These are phyloP conservation scores for Corythoichthys haematopterus DNA, from an alignment of 2,113 vertebrate genomes.

Conservation along the genomic window DNA sequence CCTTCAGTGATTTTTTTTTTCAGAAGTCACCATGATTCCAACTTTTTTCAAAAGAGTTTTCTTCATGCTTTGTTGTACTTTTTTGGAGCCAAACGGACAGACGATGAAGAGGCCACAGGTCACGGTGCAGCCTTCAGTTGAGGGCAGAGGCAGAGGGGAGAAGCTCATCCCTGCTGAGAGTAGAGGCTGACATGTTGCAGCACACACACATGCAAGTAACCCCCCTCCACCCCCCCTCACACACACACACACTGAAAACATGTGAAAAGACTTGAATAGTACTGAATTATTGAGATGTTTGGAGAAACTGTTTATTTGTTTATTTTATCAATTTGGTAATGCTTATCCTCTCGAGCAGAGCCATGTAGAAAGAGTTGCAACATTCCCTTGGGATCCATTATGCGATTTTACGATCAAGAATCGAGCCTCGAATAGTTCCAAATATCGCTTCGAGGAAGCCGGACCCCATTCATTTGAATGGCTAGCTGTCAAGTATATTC, in stretches of 20 bases:
- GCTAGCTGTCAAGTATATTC: too few species aligned
- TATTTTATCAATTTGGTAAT: too few species aligned
- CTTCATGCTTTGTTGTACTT: slow-evolving; percentile 3
- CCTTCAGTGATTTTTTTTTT: slow-evolving; percentile 73
- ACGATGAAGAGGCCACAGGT: slow-evolving; percentile 47
- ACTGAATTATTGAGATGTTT: too few species aligned
- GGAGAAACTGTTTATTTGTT: too few species aligned
- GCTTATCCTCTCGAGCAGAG: too few species aligned
- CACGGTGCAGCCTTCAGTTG: slow-evolving; percentile 45
- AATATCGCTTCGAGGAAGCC: too few species aligned
- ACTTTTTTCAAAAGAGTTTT: slow-evolving; percentile 58
- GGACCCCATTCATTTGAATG: too few species aligned
- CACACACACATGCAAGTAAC: slow-evolving; percentile 26
- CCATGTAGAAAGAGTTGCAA: too few species aligned
- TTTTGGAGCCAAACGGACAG: slow-evolving; percentile 40
- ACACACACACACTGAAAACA: slow-evolving; percentile 29
- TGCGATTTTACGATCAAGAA: too few species aligned
- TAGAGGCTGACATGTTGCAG: slow-evolving; percentile 58
- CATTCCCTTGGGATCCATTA: too few species aligned
- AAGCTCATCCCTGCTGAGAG: slow-evolving; percentile 50
- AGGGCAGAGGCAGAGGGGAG: slow-evolving; percentile 42
- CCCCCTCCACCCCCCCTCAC: not conserved
- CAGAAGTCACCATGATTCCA: slow-evolving; percentile 61
- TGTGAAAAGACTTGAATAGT: slow-evolving; percentile 5
- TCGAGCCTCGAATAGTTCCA: too few species aligned